phyloP scores from a whole-genome alignment of 1,140 invertebrate species.

The Ladona fulva region DNA sequence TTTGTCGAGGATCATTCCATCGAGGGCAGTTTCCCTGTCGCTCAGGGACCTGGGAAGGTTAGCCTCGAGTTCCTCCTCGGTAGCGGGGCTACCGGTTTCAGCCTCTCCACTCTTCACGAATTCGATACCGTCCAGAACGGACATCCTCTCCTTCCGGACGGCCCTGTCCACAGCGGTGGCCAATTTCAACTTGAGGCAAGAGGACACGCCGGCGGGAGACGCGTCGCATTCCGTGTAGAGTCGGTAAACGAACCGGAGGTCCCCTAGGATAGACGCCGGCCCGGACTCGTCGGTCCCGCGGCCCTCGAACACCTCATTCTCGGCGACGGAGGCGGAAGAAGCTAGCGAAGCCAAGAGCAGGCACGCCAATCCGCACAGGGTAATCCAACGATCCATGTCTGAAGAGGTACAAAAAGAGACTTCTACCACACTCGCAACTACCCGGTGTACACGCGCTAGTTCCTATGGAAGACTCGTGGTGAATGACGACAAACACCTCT shows the following conservation, averaged over 20 bases:
- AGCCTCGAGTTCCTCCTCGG: slow-evolving; percentile 14
- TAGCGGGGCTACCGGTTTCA: slow-evolving; percentile 25
- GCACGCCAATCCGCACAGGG: neutral
- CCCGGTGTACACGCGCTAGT: neutral
- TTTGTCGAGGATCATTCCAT: slow-evolving; percentile 62
- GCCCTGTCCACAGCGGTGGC: slow-evolving; percentile 56
- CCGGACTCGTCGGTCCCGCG: neutral
- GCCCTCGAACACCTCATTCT: neutral
- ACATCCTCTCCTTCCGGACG: slow-evolving; percentile 45
- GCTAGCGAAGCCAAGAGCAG: neutral
- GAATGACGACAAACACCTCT: neutral
- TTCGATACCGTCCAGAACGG: slow-evolving; percentile 46
- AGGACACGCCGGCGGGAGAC: slow-evolving; percentile 50
- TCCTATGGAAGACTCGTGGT: neutral
- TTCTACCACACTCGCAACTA: too few relatives aligned
- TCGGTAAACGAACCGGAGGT: slow-evolving; percentile 43
- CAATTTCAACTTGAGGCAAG: slow-evolving; percentile 67
- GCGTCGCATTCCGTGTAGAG: slow-evolving; percentile 61
- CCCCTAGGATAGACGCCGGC: neutral
- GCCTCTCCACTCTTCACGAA: slow-evolving; percentile 38
- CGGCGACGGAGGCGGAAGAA: neutral
- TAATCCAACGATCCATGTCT: neutral
- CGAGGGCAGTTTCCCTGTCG: slow-evolving; percentile 61
- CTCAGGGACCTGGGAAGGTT: slow-evolving; percentile 52
- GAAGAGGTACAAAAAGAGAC: too few relatives aligned